Conservation (phyloP, 2,888 invertebrate genomes). For the Acanthococcus lagerstroemiae region DNA sequence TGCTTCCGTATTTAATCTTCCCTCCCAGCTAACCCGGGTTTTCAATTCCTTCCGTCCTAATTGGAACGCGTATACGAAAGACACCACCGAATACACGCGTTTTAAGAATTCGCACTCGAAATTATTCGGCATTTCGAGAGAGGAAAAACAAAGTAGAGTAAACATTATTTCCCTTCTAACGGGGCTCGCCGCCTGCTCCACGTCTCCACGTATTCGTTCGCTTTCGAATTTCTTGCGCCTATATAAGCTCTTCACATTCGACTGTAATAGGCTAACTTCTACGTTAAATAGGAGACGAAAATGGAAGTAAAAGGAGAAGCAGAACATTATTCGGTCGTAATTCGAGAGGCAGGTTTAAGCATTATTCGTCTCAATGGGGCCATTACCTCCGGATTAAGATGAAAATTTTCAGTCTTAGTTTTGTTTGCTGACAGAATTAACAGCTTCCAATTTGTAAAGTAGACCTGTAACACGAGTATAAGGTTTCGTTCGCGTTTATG, state of each 20-base stretch:
- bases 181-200: neutral
- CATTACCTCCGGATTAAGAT: slow-evolving; percentile 16
- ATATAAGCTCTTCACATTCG: slow-evolving; percentile 1
- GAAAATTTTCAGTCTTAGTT: slow-evolving; percentile 4
- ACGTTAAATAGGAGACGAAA: slow-evolving; percentile 12
- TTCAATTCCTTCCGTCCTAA: too few relatives aligned
- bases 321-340: slow-evolving; percentile 6
- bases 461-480: neutral
- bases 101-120: neutral
- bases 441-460: slow-evolving; percentile 13
- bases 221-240: neutral
- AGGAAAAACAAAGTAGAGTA: neutral
- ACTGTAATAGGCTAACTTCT: slow-evolving; percentile 4
- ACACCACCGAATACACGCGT: too few relatives aligned
- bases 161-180: neutral
- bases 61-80: too few relatives aligned
- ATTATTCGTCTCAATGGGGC: slow-evolving; percentile 9
- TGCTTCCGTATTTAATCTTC: too few relatives aligned
- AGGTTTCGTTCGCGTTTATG: neutral
- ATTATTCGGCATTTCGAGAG: neutral
- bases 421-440: slow-evolving; percentile 14
- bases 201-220: neutral
- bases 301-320: neutral
- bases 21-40: too few relatives aligned
- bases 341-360: slow-evolving; percentile 13